Percentiles rank a stretch among this genome's conserved stretches.
These are phyloP conservation scores for Pontoporia blainvillei DNA, from an alignment of 2,113 vertebrate species.

Conservation along the genomic window DNA sequence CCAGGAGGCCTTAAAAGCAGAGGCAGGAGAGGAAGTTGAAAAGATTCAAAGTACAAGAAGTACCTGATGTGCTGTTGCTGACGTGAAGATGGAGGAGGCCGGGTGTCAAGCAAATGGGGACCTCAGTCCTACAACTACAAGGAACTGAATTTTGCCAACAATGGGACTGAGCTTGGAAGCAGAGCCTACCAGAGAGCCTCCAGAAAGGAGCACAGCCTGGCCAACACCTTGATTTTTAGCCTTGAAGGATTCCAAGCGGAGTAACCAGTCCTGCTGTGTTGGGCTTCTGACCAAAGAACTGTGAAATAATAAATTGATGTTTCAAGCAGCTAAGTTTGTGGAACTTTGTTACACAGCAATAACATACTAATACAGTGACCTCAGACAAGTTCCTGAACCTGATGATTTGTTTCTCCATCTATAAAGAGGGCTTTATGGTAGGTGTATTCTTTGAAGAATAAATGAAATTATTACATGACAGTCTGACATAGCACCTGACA, in stretches of 20 bases:
- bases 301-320: no score
- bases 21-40: background rate
- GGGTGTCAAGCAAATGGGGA: fast-evolving
- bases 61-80: fast-evolving
- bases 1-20: background rate
- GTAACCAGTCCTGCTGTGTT: no score
- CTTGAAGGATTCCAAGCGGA: background rate
- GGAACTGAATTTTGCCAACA: background rate
- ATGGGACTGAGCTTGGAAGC: background rate
- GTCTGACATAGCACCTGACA: background rate
- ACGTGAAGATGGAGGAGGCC: background rate
- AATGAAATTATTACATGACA: background rate
- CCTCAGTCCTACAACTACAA: background rate
- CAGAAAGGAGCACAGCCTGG: background rate
- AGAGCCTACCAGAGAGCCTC: background rate
- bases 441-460: background rate
- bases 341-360: fast-evolving
- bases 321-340: background rate
- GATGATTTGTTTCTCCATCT: background rate
- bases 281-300: background rate
- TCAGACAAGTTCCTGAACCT: background rate
- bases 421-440: background rate
- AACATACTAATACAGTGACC: background rate
- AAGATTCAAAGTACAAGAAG: background rate
- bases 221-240: background rate